These are phyloP conservation scores for Lordiphosa clarofinis DNA, from an alignment of 1,140 invertebrate genomes.

Conservation along the genomic window DNA sequence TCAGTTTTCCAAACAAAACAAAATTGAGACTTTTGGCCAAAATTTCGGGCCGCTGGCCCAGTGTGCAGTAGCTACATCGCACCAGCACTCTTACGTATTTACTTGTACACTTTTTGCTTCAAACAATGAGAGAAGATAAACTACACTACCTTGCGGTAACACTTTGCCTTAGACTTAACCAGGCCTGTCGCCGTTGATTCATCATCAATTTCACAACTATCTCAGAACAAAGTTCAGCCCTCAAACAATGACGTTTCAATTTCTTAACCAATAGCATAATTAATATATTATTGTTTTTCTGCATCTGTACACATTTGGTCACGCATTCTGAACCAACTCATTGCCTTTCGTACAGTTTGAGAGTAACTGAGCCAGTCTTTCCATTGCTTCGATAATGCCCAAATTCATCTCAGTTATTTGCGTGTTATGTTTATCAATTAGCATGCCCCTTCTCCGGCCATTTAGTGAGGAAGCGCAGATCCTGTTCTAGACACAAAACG, in stretches of 20 bases:
- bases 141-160: too few species aligned
- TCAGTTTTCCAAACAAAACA: too few species aligned
- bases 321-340: constrained; percentile 4
- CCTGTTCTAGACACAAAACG: constrained; percentile 56
- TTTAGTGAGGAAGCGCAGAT: constrained; percentile 30
- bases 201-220: constrained; percentile 2
- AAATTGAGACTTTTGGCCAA: too few species aligned
- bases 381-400: constrained; percentile 24
- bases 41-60: too few species aligned
- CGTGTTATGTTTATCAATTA: constrained; percentile 58
- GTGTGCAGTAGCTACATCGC: too few species aligned
- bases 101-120: too few species aligned
- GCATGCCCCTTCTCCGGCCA: constrained; percentile 23
- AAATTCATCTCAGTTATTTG: constrained; percentile 45
- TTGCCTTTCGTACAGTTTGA: constrained; percentile 4
- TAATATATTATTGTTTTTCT: constrained; percentile 1
- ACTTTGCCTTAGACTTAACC: background rate
- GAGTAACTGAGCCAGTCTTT: background rate
- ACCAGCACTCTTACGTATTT: too few species aligned
- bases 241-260: constrained; percentile 9
- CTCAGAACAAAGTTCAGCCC: constrained; percentile 3
- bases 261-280: background rate
- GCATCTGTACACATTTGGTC: constrained; percentile 6
- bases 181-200: background rate
- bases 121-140: too few species aligned